Conservation (phyloP, 2,888 invertebrate species). For the Brachyptera putata region DNA sequence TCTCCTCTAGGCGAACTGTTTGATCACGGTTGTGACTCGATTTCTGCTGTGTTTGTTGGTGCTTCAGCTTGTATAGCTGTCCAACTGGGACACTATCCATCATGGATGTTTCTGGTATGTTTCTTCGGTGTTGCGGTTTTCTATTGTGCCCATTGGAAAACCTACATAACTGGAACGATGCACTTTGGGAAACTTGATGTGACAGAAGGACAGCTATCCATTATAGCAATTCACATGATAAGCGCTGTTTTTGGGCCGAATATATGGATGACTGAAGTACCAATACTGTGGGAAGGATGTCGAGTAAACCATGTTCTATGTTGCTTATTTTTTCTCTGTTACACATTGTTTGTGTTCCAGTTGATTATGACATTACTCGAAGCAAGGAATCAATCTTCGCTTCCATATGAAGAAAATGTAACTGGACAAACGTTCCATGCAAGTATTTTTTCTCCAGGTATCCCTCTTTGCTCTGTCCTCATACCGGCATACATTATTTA, state of each 20-base stretch:
- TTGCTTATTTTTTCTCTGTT: constrained; percentile 2
- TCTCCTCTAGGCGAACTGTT: constrained; percentile 96
- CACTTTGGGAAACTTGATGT: constrained; percentile 92
- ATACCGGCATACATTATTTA: background rate
- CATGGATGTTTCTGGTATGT: constrained; percentile 93
- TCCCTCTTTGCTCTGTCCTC: background rate
- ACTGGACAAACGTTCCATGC: background rate
- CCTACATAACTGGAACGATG: constrained; percentile 84
- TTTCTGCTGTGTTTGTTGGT: constrained; percentile 96
- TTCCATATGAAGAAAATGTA: too few species aligned
- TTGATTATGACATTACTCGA: background rate
- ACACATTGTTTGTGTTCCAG: background rate
- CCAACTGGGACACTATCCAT: constrained; percentile 85
- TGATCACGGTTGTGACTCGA: constrained; percentile 98
- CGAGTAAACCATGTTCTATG: background rate
- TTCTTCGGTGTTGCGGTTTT: constrained; percentile 93
- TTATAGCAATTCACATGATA: constrained; percentile 81
- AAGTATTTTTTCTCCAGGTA: background rate
- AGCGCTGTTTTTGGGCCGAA: constrained; percentile 82
- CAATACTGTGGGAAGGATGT: constrained; percentile 15
- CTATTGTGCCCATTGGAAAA: constrained; percentile 99
- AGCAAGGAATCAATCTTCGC: too few species aligned
- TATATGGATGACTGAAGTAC: constrained; percentile 77
- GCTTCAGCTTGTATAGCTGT: constrained; percentile 93
- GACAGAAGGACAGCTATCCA: constrained; percentile 94